These are phyloP conservation scores for Aphis craccivora DNA, from an alignment of 1,140 invertebrate species.

Conservation along the genomic window DNA sequence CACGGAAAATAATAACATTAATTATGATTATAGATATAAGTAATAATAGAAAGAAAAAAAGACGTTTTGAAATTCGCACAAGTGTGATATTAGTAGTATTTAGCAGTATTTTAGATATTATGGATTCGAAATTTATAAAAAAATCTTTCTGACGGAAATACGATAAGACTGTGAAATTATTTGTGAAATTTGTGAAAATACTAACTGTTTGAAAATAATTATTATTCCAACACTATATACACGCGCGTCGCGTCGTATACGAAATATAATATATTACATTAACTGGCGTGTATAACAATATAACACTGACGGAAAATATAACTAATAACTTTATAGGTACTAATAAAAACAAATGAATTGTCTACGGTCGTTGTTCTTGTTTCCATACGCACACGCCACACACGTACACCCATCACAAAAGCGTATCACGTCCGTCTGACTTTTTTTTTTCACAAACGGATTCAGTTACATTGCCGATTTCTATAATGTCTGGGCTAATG, in stretches of 20 bases:
- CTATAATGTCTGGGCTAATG: conserved; percentile 43
- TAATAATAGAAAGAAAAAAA: neutral
- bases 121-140: too few species aligned
- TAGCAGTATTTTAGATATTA: too few species aligned
- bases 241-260: too few species aligned
- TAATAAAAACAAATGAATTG: conserved; percentile 37
- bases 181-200: too few species aligned
- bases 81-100: too few species aligned
- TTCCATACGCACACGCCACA: neutral
- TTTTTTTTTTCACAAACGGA: conserved; percentile 8
- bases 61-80: too few species aligned
- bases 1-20: neutral
- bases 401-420: neutral
- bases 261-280: neutral
- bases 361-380: neutral
- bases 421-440: conserved; percentile 34
- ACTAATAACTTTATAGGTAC: neutral
- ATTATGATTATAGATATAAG: too few species aligned
- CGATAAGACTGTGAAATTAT: too few species aligned
- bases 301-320: neutral
- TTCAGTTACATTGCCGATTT: conserved; percentile 49
- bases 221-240: too few species aligned
- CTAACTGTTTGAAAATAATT: too few species aligned
- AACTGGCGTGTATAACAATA: neutral
- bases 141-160: too few species aligned